These are phyloP conservation scores for Amiota communis DNA, from an alignment of 2,888 invertebrate genomes.

Conservation along the genomic window DNA sequence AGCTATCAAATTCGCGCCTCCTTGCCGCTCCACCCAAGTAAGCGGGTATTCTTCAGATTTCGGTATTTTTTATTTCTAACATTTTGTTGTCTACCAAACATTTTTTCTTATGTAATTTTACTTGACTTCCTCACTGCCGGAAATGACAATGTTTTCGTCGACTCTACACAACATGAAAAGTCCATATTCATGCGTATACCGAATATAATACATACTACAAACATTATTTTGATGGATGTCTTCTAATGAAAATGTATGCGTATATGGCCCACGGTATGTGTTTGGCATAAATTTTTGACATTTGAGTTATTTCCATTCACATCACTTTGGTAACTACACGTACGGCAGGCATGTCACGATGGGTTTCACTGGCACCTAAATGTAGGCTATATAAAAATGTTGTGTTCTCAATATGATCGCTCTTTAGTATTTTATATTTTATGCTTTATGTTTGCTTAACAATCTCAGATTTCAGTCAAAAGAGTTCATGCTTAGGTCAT, in stretches of 20 bases:
- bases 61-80: background rate
- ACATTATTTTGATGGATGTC: conserved; percentile 62
- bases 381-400: conserved; percentile 58
- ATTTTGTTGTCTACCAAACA: conserved; percentile 9
- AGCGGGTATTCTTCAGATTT: background rate
- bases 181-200: conserved; percentile 65
- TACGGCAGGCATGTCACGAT: too few species aligned
- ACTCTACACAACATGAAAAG: conserved; percentile 59
- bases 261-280: conserved; percentile 47
- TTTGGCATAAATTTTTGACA: conserved; percentile 59
- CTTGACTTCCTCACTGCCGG: background rate
- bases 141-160: conserved; percentile 30
- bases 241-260: conserved; percentile 57
- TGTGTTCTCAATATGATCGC: conserved; percentile 33
- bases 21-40: background rate
- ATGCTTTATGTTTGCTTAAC: too few species aligned
- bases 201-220: too few species aligned
- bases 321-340: too few species aligned
- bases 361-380: conserved; percentile 43
- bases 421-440: too few species aligned
- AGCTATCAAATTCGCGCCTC: background rate
- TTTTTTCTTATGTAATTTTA: background rate
- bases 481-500: too few species aligned
- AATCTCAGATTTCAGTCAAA: too few species aligned
- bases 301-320: conserved; percentile 57